Evolutionary conservation across 2,113 vertebrate genomes (phyloP), one percentile per base, ranked within the genome.

Genomic region (Brienomyrus brachyistius): DNA sequence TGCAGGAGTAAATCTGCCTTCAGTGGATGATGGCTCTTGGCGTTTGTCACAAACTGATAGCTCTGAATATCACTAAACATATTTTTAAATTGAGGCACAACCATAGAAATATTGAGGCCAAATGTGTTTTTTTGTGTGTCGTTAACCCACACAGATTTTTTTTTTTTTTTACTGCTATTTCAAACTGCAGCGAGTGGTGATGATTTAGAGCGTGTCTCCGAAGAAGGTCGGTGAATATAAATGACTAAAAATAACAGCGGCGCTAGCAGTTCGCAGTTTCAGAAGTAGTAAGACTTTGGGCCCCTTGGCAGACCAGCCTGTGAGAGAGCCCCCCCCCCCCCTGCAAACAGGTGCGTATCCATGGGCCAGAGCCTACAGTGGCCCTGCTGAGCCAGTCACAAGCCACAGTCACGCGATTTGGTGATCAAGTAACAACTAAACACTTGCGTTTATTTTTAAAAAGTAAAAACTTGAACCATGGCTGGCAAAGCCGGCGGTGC

Each of bases 1-100:
- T 93, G 92, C 90, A 91, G 89, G 95, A 93, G 95, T 95, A 95
- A 95, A 95, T 95, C 95, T 94, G 94, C 94, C 93, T 92, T 92
- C 35, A 87, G 93, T 94, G 90, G 93, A 94, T 82, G 70, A 91
- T 83, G 94, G 93, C 95, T 95, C 95, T 93, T 94, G 95, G 94
- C 56, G 35, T 88, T 66, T 70, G 19, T 70, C 23, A 70, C 54
- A 45, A 23, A 70, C 23, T 11, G 87, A 88, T 45, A 47, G 17
- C 23, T 8, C 40, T 43, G 80, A 47, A 48, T 62, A 66, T 84
- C 21, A 89, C 48, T n/a, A 92, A 90, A 90, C 54, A 80, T 43
- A 40, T 17, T 94, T 94, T 94, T 94, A 94, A 94, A 95, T 95
- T 93, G 93, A 91, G 91, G 86, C 90, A 90, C 89, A 77, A 92